Evolutionary conservation across 2,797 vertebrate genomes (phyloP).

Genomic region (Myotis findleyi): DNA sequence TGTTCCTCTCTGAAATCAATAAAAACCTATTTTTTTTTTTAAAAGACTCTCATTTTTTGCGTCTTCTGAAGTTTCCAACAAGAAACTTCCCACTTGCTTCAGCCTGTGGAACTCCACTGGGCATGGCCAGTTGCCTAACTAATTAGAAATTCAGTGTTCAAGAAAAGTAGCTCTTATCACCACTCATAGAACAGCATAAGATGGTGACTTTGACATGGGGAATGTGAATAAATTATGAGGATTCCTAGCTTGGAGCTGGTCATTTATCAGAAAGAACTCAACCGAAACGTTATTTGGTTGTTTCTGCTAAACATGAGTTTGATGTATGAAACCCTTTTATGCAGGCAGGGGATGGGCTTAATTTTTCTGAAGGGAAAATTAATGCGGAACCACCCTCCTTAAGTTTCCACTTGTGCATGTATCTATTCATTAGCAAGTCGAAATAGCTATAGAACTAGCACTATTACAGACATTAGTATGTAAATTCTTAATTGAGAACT

Average conservation of each 20-base stretch:
- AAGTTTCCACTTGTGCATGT: conserved; percentile 31
- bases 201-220: background rate
- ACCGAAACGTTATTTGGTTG: conserved; percentile 33
- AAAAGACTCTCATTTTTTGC: too few species aligned
- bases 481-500: conserved; percentile 28
- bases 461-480: background rate
- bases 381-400: background rate
- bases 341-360: background rate
- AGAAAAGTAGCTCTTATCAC: conserved; percentile 14
- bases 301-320: conserved; percentile 17
- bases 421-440: conserved; percentile 6
- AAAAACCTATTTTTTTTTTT: too few species aligned
- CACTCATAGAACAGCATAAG: background rate
- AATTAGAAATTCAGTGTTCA: conserved; percentile 35
- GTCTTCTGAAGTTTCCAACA: conserved; percentile 17
- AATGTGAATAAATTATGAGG: background rate
- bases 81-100: conserved; percentile 39
- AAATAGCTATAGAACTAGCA: conserved; percentile 48
- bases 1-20: too few species aligned
- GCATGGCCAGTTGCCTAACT: background rate
- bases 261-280: conserved; percentile 59
- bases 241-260: conserved; percentile 34
- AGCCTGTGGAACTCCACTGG: background rate
- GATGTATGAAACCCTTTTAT: conserved; percentile 34
- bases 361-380: conserved; percentile 55